Base-by-base conservation (phyloP, 2,797 vertebrate genomes). In the Sciurus carolinensis region DNA sequence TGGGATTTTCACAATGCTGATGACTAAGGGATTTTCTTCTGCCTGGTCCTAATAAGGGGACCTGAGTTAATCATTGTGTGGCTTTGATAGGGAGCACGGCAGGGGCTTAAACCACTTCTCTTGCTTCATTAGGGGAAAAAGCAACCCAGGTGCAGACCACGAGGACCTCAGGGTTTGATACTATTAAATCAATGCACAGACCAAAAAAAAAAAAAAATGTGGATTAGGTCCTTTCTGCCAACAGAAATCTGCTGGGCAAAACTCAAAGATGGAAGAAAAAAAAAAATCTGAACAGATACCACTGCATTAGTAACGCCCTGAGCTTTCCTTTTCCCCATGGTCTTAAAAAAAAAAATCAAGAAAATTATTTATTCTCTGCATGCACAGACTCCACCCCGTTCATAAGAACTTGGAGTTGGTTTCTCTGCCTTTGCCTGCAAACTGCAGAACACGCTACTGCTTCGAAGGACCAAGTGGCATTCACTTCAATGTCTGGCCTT, bases 21-120 rank as follows among this genome's bases (percentile, higher is more conserved):
- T 97, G 97, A 98, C 97, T 97, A 97, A 97, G 97, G 96, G 97
- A 97, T 98, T 98, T 98, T 96, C 97, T 95, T 95, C 94, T 91
- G 91, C 91, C 77, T 20, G 62, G 94, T 95, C 93, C 93, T 97
- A 98, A 97, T 88, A 94, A 98, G 97, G 97, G 90, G 95, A 97
- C 96, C 97, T 95, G 95, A 93, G 96, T 97, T 97, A 97, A 98
- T 97, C 97, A 97, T 90, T 98, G 97, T 97, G 97, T 57, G 72
- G 97, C 96, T 97, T 97, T 97, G 97, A 95, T 87, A 95, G 97
- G 91, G 90, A 97, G 82, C 97, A 0, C 97, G 28, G 97, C 96
- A 0, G 97, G 97, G 90, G 97, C 94, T 97, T 97, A 98, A 97
- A 96, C 97, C 95, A 97, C 97, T 97, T 97, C 97, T 97, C 91